Conservation (phyloP, 1,140 invertebrate species). For the Delia radicum region DNA sequence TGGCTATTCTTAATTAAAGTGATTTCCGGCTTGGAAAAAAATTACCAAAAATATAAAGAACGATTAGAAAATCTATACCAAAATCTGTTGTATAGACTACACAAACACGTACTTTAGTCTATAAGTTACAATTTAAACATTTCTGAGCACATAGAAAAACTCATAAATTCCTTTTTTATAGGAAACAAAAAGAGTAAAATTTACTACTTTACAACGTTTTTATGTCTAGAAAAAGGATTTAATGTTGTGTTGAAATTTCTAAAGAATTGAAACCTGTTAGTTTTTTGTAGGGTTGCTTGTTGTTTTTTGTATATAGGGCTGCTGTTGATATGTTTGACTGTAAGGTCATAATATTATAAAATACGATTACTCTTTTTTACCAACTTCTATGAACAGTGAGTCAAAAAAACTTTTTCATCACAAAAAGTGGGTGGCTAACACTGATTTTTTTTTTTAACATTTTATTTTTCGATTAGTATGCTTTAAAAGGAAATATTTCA, state of each 20-base stretch:
- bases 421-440: no score
- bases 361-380: not conserved
- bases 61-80: not conserved
- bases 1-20: constrained; percentile 13
- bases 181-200: constrained; percentile 7
- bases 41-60: constrained; percentile 1
- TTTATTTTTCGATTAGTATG: no score
- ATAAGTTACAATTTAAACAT: not conserved
- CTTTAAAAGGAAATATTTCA: no score
- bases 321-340: not conserved
- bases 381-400: no score
- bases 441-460: no score
- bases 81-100: not conserved
- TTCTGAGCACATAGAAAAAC: not conserved
- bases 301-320: not conserved
- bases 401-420: no score
- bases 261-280: not conserved
- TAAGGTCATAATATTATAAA: not conserved
- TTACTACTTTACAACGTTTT: constrained; percentile 17
- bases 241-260: constrained; percentile 11
- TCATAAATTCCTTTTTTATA: not conserved
- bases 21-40: constrained; percentile 5
- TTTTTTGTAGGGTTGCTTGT: not conserved
- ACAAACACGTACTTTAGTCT: not conserved
- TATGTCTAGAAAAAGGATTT: not conserved